Evolutionary conservation across 2,888 invertebrate species (phyloP).

Genomic region (Gymnocheta viridis): DNA sequence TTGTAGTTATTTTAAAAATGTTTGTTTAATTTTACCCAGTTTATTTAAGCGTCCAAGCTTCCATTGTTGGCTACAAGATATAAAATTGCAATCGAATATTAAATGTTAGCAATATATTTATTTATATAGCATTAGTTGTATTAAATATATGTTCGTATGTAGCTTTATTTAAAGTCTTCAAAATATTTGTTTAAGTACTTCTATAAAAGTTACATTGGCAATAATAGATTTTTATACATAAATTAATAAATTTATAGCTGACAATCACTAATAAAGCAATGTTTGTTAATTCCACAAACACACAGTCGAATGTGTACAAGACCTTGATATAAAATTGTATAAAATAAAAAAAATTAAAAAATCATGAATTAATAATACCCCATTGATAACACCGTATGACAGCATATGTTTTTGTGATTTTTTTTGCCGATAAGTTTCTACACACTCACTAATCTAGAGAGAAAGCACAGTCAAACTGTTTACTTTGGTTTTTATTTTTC

Average conservation of each 20-base stretch:
- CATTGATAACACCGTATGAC: too few relatives aligned
- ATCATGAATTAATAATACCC: too few relatives aligned
- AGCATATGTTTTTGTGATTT: too few relatives aligned
- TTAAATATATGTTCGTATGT: constrained; percentile 12
- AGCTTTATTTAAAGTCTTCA: neutral
- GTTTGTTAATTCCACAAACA: too few relatives aligned
- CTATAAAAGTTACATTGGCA: neutral
- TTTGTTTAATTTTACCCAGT: constrained; percentile 78
- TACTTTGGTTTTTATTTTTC: too few relatives aligned
- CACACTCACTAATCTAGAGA: too few relatives aligned
- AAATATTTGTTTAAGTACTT: constrained; percentile 24
- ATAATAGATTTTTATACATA: neutral
- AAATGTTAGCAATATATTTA: constrained; percentile 59
- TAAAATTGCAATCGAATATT: constrained; percentile 73
- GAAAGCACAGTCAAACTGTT: too few relatives aligned
- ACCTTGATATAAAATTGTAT: too few relatives aligned
- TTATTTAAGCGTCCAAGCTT: constrained; percentile 83
- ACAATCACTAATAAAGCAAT: neutral
- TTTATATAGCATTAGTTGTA: constrained; percentile 49
- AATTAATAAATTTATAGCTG: neutral
- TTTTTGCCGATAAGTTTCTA: too few relatives aligned
- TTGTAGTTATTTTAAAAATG: neutral
- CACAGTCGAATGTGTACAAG: too few relatives aligned
- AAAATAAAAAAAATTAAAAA: too few relatives aligned
- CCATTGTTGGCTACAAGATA: constrained; percentile 82